phyloP scores from a whole-genome alignment of 2,888 invertebrate species.

The Clistopyga incitator region DNA sequence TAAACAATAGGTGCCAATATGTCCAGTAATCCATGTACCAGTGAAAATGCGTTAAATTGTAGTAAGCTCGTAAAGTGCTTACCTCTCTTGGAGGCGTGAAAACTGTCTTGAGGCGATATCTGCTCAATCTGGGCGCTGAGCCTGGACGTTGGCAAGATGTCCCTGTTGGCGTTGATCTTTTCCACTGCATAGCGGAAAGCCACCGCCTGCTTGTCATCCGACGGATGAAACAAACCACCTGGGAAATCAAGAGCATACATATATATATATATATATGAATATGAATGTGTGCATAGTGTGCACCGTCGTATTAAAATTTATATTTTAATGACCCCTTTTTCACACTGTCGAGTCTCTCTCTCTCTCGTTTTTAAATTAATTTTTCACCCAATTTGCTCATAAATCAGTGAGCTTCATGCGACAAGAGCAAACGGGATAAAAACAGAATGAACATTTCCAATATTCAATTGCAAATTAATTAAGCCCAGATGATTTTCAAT shows the following conservation, averaged over 20 bases:
- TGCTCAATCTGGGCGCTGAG: conserved; percentile 95
- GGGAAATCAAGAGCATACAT: conserved; percentile 76
- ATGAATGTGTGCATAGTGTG: not conserved
- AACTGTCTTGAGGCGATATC: conserved; percentile 96
- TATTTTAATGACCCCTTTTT: conserved; percentile 25
- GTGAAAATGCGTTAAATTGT: not conserved
- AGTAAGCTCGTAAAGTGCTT: conserved; percentile 76
- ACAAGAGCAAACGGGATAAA: too few relatives aligned
- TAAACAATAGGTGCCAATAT: not conserved
- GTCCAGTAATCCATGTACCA: not conserved
- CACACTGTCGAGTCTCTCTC: not conserved
- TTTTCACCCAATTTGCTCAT: too few relatives aligned
- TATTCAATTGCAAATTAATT: too few relatives aligned
- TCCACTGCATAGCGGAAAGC: conserved; percentile 97
- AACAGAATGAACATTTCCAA: too few relatives aligned
- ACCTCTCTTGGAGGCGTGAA: conserved; percentile 97
- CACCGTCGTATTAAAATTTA: conserved; percentile 49
- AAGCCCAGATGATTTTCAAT: too few relatives aligned
- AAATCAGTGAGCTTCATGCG: too few relatives aligned
- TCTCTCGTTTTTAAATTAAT: not conserved
- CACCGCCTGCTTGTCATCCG: conserved; percentile 94
- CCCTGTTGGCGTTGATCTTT: conserved; percentile 93
- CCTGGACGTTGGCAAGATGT: conserved; percentile 93
- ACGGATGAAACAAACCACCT: conserved; percentile 96
- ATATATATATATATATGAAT: conserved; percentile 40